These are phyloP conservation scores for Steinernema khuongi DNA, from an alignment of 1,140 invertebrate genomes.

Conservation along the genomic window DNA sequence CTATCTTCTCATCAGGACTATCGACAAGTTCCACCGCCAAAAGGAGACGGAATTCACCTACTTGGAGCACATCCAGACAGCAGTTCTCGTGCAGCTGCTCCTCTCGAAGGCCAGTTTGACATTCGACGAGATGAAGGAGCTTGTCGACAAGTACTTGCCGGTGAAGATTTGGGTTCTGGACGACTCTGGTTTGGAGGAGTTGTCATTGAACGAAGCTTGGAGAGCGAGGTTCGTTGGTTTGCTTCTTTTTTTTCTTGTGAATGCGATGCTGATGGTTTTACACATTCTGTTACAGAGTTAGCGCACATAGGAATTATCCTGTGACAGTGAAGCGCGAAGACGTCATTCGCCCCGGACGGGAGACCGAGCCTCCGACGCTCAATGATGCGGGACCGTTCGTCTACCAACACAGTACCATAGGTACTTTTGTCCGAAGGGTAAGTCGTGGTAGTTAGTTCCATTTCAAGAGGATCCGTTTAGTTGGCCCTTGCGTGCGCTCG, in stretches of 20 bases:
- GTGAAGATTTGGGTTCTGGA: not conserved
- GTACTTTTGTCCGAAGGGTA: conserved; percentile 5
- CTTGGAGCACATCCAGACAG: not conserved
- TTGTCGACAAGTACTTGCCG: not conserved
- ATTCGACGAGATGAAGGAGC: not conserved
- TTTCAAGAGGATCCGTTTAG: not conserved
- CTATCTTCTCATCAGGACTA: not conserved
- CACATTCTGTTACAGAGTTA: not conserved
- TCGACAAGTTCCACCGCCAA: not conserved
- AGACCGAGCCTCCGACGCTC: not conserved
- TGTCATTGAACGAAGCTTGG: not conserved
- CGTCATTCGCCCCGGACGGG: not conserved
- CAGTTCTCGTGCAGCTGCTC: not conserved
- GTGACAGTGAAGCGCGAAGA: not conserved
- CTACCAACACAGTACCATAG: not conserved
- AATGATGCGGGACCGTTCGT: not conserved
- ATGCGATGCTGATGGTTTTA: not conserved
- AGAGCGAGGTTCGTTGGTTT: not conserved
- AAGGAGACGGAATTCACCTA: not conserved
- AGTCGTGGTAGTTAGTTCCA: not conserved
- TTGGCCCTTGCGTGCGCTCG: not conserved
- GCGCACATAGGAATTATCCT: not conserved
- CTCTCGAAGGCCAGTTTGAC: not conserved
- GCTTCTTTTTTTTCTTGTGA: not conserved
- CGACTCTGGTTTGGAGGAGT: not conserved